Base-by-base conservation (phyloP, 2,113 vertebrate genomes). In the Uropsilus gracilis region DNA sequence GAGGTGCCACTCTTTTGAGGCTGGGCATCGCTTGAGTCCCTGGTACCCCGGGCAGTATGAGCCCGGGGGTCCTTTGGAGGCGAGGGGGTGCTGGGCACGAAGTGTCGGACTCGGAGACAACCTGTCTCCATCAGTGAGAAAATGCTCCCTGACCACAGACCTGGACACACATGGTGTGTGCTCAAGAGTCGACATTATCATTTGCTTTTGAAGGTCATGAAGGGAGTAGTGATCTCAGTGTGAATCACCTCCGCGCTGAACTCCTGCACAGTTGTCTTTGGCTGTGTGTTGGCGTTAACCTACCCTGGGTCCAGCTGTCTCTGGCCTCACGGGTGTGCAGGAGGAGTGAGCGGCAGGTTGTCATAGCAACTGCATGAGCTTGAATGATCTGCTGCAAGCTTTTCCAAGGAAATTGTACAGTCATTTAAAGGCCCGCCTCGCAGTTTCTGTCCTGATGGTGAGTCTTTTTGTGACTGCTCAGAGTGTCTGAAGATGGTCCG, bases 161-260 rank as follows among this genome's bases (percentile, higher is more conserved):
- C 86, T 94, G 76, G 30, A 32, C 39, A 91, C 59, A 50, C 11
- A 16, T 50, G 48, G 89, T 22, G 0, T 83, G 83, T 30, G 42
- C 57, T 89, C 55, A 57, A 57, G 82, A 24, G 64, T 71, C 48
- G 32, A 20, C 55, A 32, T 26, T 59, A 84, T 86, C 89, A 86
- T 90, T 96, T 89, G 71, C 76, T 97, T 87, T 96, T 68, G 91
- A 94, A 96, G 91, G 82, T 96, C 90, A 87, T 96, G 95, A 94
- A 81, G 86, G 83, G 91, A 89, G 85, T 63, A 77, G 89, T 44
- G 83, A 57, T 91, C 96, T 94, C 80, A 69, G 50, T 37, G 90
- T 44, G 84, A 91, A 66, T 97, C 80, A 82, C 71, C 26, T 97
- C 80, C 77, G 95, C 2, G 7, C 75, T 91, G 80, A 34, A 83